Base-by-base conservation (phyloP, 1,140 invertebrate genomes). In the Lethrus apterus region DNA sequence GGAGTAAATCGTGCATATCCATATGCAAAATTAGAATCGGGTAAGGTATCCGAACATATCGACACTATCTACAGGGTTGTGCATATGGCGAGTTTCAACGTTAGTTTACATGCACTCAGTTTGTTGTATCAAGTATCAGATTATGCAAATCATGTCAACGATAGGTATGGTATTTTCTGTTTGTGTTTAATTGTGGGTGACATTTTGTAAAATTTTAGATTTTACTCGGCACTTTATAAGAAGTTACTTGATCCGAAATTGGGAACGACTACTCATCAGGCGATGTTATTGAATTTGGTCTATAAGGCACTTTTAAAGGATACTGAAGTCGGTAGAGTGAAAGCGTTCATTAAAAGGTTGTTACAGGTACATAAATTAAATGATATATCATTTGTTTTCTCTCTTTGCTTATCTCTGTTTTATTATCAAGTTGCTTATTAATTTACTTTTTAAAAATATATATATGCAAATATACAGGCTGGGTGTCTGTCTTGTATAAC, bases 1-100 rank as follows among this genome's bases (percentile, higher is more conserved):
- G 93, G 92, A 1, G 85, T 94, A 4, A 92, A 92, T 60, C 76
- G 89, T 50, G 86, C 90, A 2, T 93, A 84, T 71, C 87, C 86
- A 1, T 91, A 79, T 70, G 80, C 74, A 44, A 80, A 80, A 60
- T 58, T 71, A 33, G 75, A 74, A 46, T 71, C 69, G 26, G 58
- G 68, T 2, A 72, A 76, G 29, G 60, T 91, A 7, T 60, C 72
- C 1, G 72, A 81, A 24, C 86, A 93, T 58, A 70, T 89, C 33
- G 79, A 93, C 56, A 87, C 88, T 0, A 72, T 98, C 35, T 96
- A 94, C 65, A 82, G 86, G 59, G 70, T 98, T 13, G 88, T 97
- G 0, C 92, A 98, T 58, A 51, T 89, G 36, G 82, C 84, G 0
- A 76, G 80, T 43, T 86, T 93, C 50, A 86, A 84, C 56, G 85